Evolutionary conservation across 2,888 invertebrate species (phyloP).

Genomic region (Furcula furcula): DNA sequence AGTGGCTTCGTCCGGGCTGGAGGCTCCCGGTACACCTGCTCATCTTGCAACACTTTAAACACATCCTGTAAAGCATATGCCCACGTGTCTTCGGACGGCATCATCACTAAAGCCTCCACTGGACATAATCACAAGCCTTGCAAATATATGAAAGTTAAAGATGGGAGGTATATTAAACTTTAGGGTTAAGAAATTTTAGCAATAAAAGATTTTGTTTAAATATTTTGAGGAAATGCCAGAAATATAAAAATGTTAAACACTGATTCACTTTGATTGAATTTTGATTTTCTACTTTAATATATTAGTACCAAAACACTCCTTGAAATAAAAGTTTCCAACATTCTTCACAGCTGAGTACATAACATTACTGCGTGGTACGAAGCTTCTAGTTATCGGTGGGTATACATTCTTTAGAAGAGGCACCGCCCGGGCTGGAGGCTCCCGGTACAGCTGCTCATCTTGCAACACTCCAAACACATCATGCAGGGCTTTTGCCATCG

Average conservation of each 20-base stretch:
- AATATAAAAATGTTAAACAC: too few species aligned
- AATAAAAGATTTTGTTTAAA: too few species aligned
- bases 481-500: constrained; percentile 45
- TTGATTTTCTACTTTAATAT: too few species aligned
- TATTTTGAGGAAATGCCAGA: too few species aligned
- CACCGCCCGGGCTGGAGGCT: constrained; percentile 33
- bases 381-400: constrained; percentile 36
- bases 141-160: constrained; percentile 7
- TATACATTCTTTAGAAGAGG: constrained; percentile 45
- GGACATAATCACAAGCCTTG: constrained; percentile 28
- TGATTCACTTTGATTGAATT: too few species aligned
- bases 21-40: constrained; percentile 49
- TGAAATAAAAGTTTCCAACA: too few species aligned
- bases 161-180: too few species aligned
- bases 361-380: constrained; percentile 26
- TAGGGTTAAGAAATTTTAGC: too few species aligned
- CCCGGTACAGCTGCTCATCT: constrained; percentile 45
- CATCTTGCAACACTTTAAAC: constrained; percentile 22
- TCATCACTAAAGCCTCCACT: constrained; percentile 14
- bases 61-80: constrained; percentile 43
- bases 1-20: constrained; percentile 33
- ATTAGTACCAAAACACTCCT: too few species aligned
- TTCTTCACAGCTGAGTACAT: constrained; percentile 34
- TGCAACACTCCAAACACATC: constrained; percentile 27
- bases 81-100: constrained; percentile 32